These are phyloP conservation scores for Macrobrachium rosenbergii DNA, from an alignment of 1,140 invertebrate species.

Conservation along the genomic window DNA sequence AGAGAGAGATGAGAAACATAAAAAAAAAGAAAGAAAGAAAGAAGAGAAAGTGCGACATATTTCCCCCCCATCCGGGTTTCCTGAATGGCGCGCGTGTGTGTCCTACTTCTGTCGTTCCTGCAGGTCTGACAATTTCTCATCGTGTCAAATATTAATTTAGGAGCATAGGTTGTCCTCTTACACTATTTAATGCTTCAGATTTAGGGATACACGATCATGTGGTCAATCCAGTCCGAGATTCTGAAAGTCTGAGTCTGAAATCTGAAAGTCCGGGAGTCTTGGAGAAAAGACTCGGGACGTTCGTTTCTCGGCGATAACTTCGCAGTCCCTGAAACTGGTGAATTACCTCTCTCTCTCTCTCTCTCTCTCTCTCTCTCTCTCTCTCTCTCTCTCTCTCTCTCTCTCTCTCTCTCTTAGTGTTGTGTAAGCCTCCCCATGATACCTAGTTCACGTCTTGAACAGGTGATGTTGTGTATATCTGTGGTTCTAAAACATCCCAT, in stretches of 20 bases:
- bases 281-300: neutral
- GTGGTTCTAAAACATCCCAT: constrained; percentile 31
- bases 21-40: neutral
- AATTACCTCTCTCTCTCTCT: constrained; percentile 39
- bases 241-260: neutral
- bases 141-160: constrained; percentile 54
- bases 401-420: constrained; percentile 39
- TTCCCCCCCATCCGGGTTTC: neutral
- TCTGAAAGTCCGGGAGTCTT: neutral
- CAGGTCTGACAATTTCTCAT: constrained; percentile 29
- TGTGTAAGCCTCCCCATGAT: constrained; percentile 46
- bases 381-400: constrained; percentile 27
- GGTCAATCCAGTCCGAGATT: neutral
- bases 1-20: no score
- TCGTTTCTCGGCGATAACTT: neutral
- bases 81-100: constrained; percentile 6
- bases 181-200: constrained; percentile 55
- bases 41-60: constrained; percentile 18
- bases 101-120: neutral
- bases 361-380: constrained; percentile 39
- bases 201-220: constrained; percentile 48
- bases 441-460: constrained; percentile 42
- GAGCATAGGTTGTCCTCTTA: constrained; percentile 55
- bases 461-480: constrained; percentile 38
- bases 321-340: constrained; percentile 59